Evolutionary conservation across 2,888 invertebrate species (phyloP).

Genomic region (Limnephilus marmoratus): DNA sequence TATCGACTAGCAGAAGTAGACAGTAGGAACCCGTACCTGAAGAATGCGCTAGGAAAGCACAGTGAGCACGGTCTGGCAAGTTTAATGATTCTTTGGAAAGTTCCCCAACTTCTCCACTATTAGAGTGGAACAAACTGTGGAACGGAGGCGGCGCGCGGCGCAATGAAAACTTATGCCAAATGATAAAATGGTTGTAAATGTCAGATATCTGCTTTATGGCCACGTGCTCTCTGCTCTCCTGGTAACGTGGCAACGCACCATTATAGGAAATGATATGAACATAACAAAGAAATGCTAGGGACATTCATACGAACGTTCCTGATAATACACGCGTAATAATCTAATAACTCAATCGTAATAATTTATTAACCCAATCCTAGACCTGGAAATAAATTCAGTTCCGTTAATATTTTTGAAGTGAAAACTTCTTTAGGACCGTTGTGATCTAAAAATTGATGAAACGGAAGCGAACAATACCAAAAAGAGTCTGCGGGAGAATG

Average conservation of each 20-base stretch:
- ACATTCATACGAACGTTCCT: no score
- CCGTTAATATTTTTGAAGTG: no score
- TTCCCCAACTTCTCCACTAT: slow-evolving; percentile 18
- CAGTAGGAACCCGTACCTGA: not conserved
- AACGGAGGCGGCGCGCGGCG: slow-evolving; percentile 17
- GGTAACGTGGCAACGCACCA: not conserved
- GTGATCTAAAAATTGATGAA: no score
- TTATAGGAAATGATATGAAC: not conserved
- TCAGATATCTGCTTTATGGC: slow-evolving; percentile 23
- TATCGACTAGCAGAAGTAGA: not conserved
- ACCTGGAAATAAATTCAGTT: no score
- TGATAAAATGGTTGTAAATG: slow-evolving; percentile 31
- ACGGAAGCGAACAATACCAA: no score
- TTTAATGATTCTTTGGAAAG: slow-evolving; percentile 12
- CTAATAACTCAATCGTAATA: no score
- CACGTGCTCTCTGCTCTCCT: not conserved
- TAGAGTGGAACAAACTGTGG: slow-evolving; percentile 5
- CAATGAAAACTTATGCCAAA: slow-evolving; percentile 36
- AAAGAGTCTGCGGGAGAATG: no score
- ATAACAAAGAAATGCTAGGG: no score
- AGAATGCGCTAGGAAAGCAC: not conserved
- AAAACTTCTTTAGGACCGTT: no score
- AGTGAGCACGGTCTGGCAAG: slow-evolving; percentile 3
- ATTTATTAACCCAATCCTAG: no score
- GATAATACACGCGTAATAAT: no score